Evolutionary conservation across 2,888 invertebrate genomes (phyloP).

Genomic region (Ophraella communa): DNA sequence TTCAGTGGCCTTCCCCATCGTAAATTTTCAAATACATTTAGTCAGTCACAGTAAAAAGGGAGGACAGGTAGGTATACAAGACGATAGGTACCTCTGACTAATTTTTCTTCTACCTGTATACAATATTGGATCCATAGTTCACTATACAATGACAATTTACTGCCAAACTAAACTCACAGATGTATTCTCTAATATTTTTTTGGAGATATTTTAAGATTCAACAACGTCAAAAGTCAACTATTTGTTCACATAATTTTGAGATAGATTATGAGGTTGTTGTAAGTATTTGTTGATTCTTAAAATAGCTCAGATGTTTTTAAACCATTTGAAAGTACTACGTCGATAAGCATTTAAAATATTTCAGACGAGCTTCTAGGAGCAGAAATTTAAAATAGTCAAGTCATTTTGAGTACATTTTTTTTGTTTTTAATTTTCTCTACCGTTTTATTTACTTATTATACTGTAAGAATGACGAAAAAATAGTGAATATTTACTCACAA

Average conservation of each 20-base stretch:
- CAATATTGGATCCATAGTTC: slow-evolving; percentile 53
- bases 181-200: slow-evolving; percentile 5
- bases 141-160: slow-evolving; percentile 55
- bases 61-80: slow-evolving; percentile 35
- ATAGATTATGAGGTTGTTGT: too few species aligned
- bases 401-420: slow-evolving; percentile 43
- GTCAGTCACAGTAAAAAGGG: slow-evolving; percentile 35
- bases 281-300: not conserved
- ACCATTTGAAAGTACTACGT: not conserved
- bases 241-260: too few species aligned
- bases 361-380: slow-evolving; percentile 45
- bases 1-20: too few species aligned
- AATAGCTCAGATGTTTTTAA: not conserved
- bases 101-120: slow-evolving; percentile 54
- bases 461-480: not conserved
- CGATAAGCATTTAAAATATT: slow-evolving; percentile 26
- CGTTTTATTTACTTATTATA: slow-evolving; percentile 31
- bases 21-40: slow-evolving; percentile 1
- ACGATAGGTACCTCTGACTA: slow-evolving; percentile 29
- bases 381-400: slow-evolving; percentile 34
- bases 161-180: slow-evolving; percentile 17
- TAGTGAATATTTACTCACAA: not conserved
- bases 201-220: slow-evolving; percentile 1
- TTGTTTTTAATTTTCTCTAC: slow-evolving; percentile 42
- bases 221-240: not conserved